Evolutionary conservation across 2,113 vertebrate species (phyloP).

Genomic region (Paradoxurus hermaphroditus): DNA sequence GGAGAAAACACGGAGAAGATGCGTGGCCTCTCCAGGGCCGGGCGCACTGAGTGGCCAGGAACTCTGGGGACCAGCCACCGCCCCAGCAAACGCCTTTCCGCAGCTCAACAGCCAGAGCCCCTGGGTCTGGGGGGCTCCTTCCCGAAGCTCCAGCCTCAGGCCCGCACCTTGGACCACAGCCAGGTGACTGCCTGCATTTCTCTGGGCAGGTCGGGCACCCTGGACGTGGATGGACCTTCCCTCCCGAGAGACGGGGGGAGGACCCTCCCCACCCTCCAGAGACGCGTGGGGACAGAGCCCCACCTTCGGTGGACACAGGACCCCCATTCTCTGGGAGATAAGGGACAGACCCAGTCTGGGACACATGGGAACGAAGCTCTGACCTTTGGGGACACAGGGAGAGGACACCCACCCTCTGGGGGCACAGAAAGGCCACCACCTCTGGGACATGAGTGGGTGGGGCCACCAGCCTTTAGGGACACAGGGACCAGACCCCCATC

Average conservation of each 20-base stretch:
- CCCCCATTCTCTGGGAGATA: not conserved
- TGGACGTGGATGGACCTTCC: not conserved
- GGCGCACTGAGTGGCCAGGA: not conserved
- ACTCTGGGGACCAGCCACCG: not conserved
- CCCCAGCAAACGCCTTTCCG: not conserved
- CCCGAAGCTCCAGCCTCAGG: not conserved
- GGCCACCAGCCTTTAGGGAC: no score
- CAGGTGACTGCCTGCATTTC: fast-evolving
- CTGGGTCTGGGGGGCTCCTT: not conserved
- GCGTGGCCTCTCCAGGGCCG: not conserved
- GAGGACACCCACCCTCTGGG: no score
- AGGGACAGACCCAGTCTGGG: not conserved
- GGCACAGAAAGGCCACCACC: no score
- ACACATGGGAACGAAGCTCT: no score
- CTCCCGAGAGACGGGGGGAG: not conserved
- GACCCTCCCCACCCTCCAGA: not conserved
- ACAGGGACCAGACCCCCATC: no score
- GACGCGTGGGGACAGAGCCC: not conserved
- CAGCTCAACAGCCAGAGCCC: not conserved
- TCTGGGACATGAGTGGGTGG: no score
- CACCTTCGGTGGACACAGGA: not conserved
- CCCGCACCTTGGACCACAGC: not conserved
- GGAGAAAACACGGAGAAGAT: not conserved
- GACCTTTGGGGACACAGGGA: not conserved
- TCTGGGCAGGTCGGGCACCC: not conserved